Base-by-base conservation (phyloP, 2,113 vertebrate genomes). In the Triplophysa tibetana region DNA sequence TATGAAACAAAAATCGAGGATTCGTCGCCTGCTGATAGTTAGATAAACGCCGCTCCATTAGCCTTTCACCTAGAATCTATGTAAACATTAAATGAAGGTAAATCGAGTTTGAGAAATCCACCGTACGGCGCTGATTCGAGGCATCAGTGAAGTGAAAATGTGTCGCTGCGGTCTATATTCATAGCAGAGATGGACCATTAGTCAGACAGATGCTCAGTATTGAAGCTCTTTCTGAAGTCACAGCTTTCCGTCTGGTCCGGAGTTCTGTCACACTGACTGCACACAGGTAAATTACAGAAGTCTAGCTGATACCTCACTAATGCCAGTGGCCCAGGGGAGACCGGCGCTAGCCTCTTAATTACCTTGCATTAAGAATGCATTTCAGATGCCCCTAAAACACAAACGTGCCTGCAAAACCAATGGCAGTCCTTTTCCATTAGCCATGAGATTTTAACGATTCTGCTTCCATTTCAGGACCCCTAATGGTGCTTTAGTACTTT, bases 251-350 rank as follows among this genome's bases (percentile, higher is more conserved):
- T 48, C 48, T 38, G 61, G 68, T 26, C 77, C 12, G 23, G 13
- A 56, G 54, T 13, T 77, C 23, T 45, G 62, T 79, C 75, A 72
- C 75, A 19, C 21, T 61, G 52, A 14, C 21, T 81, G 78, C 61
- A 68, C 69, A 75, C 78, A 84, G 82, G 82, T 78, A 70, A 78
- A 81, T 84, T 81, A 84, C 63, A 78, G 58, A 45, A 38, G 66
- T 62, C 73, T n/a, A 23, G 52, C 41, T 70, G 79, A 81, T 52
- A 54, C 48, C 17, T 7, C 6, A n/a, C 48, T 79, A 76, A 79
- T 82, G 33, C 76, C 58, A 67, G 33, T 56, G 58, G 58, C 80
- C 61, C 65, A 12, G 50, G 70, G 48, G 80, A 67, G 58, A 8
- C 0, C 2, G 21, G 50, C 3, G 9, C 43, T 52, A 21, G 1